Base-by-base conservation (phyloP, 2,113 vertebrate species). In the Himantopus leucocephalus region DNA sequence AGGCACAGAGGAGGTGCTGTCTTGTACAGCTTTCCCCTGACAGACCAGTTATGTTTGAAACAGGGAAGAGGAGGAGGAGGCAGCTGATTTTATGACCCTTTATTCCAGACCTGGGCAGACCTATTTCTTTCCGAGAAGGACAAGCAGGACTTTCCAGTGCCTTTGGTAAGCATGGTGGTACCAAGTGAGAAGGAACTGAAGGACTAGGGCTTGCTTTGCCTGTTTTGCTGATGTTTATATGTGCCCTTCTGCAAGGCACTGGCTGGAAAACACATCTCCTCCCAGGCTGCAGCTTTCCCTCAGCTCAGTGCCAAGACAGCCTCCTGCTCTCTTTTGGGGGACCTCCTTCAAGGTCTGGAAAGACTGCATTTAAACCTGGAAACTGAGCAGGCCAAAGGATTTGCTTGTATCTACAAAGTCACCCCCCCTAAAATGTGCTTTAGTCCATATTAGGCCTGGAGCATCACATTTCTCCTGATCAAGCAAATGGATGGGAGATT, bases 391-490 rank as follows among this genome's bases (percentile, higher is more conserved):
- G 18, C 26, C 45, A 10, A 41, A 21, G 15, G 24, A 59, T 77
- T 85, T 55, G 41, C 47, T 84, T 78, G 24, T 59, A 24, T 27
- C 81, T 60, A 64, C 92, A 95, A 90, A 93, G 94, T 95, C 95
- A 96, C 47, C 68, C 21, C 35, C 24, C 18, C 7, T 3, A n/a
- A 80, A 92, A 90, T 27, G 70, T 71, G 8, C 90, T 94, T 87
- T 43, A 35, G 60, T 68, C 73, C n/a, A 1, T 84, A 2, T 50
- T 62, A 21, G 56, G 32, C 26, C 60, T 56, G 74, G 35, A 88
- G 94, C 88, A 80, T 94, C 85, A n/a, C 53, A 18, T 94, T 96
- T 86, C 92, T 66, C 90, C 59, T 83, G 92, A 94, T 80, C 5
- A 47, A 92, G 92, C 88, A 80, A 73, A 94, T 5, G 48, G 14